Evolutionary conservation across 2,797 vertebrate genomes (phyloP), one percentile per base, ranked within the genome.

Genomic region (Harpagifer antarcticus): DNA sequence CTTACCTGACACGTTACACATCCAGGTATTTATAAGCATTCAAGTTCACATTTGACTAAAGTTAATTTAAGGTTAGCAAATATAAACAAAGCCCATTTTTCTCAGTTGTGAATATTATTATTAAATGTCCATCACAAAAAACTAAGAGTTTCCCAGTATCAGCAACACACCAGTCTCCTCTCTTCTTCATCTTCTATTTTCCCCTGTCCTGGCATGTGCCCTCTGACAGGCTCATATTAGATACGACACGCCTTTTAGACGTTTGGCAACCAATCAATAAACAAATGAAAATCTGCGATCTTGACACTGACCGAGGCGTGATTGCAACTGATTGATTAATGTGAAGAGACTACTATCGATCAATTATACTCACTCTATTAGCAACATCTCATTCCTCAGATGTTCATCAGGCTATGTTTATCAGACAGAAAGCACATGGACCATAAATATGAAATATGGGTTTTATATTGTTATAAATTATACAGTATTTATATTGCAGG

Each of bases 191-290:
- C 12, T 8, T 11, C 40, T 13, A 8, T 42, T 9, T 31, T 1
- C 1, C 12, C 10, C 49, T 31, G 27, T 54, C 19, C 50, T 54
- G 37, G 15, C 7, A 0, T 33, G 7, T 42, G 6, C 17, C 13
- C 23, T 45, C 44, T 49, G 60, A 56, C 31, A 42, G 9, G 8
- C 44, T 64, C 20, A 19, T 42, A 9, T 31, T 16, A 53, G 48
- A 60, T 8, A 20, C 0, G 9, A 33, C 17, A 10, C 4, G 1
- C 45, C 62, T 48, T 12, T 50, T 15, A 31, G 42, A 42, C 5
- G 0, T 52, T 44, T 45, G 37, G 19, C 8, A 66, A 42, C 44
- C 37, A 56, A 57, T 76, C 58, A 55, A 63, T 62, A 50, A 62
- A 48, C 50, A 20, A 68, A 62, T 20, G 20, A 47, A 19, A 66